Evolutionary conservation across 1,140 invertebrate genomes (phyloP), one percentile per base, ranked within the genome.

Genomic region (Antheraea pernyi): DNA sequence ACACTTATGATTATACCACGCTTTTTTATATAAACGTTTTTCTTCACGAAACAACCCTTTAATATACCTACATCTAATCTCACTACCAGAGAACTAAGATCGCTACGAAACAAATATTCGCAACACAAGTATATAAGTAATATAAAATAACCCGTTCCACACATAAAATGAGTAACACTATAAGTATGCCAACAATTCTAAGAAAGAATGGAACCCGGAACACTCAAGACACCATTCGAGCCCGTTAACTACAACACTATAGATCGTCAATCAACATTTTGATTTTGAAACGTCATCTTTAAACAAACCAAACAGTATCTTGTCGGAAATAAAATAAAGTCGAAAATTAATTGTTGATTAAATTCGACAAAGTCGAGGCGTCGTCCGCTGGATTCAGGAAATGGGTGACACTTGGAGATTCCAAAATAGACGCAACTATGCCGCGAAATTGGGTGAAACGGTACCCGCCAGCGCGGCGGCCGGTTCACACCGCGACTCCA

Each of bases 391-490:
- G 46, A 53, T 75, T 69, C 73, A 75, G 73, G 73, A 75, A 75
- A 65, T 59, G 69, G 19, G 66, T 70, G 69, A 71, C 69, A 71
- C 37, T 60, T 37, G 67, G 69, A 62, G 68, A 71, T 75, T 68
- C 68, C 58, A 71, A 75, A 75, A 75, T 75, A 75, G 73, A 75
- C 65, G 69, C 69, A 75, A 70, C 71, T 75, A 75, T 75, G 67
- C 66, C 70, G 70, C 73, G 67, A 75, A 75, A 75, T 71, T 75
- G 48, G 70, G 73, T 75, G 70, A 73, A 73, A 69, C 67, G 60
- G 37, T 59, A 22, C 16, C 10, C 19, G 19, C 22, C 16, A 9
- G 46, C n/a, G n/a, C n/a, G n/a, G n/a, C 46, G 16, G 46, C 46
- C 11, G 46, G 13, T 13, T 13, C 11, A 16, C 46, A 13, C 13